Evolutionary conservation across 2,113 vertebrate species (phyloP).

Genomic region (Tachysurus fulvidraco): DNA sequence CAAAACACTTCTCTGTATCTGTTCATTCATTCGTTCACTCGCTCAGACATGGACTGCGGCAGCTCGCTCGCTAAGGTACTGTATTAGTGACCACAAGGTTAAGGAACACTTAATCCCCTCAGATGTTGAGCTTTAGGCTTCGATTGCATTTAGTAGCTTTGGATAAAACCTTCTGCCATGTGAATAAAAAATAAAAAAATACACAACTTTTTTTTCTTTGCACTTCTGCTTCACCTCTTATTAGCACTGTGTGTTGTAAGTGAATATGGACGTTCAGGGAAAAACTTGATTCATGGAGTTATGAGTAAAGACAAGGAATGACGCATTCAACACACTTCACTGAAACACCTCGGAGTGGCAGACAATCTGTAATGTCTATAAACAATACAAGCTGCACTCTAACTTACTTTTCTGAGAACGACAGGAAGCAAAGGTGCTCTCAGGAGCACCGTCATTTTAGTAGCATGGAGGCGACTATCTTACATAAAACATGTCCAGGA

Average conservation of each 20-base stretch:
- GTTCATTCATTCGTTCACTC: not conserved
- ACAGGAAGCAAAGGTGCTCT: not conserved
- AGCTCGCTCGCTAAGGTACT: not conserved
- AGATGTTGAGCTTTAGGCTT: not conserved
- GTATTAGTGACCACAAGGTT: not conserved
- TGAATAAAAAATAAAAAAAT: not conserved
- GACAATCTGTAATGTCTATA: not conserved
- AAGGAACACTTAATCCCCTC: not conserved
- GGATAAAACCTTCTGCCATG: not conserved
- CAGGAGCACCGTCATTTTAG: not conserved
- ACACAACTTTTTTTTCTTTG: not conserved
- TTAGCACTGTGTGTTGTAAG: not conserved
- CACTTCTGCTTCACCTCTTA: not conserved
- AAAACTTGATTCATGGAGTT: not conserved
- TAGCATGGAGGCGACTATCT: not conserved
- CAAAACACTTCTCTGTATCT: conserved; percentile 25
- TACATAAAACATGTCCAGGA: not conserved
- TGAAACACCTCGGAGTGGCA: not conserved
- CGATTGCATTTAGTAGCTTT: not conserved
- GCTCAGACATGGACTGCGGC: not conserved
- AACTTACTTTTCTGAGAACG: not conserved
- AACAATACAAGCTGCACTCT: not conserved
- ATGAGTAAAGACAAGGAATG: not conserved
- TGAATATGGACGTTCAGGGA: not conserved
- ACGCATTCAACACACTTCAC: not conserved